These are phyloP conservation scores for Indicator maculatus DNA, from an alignment of 2,113 vertebrate species.

Conservation along the genomic window DNA sequence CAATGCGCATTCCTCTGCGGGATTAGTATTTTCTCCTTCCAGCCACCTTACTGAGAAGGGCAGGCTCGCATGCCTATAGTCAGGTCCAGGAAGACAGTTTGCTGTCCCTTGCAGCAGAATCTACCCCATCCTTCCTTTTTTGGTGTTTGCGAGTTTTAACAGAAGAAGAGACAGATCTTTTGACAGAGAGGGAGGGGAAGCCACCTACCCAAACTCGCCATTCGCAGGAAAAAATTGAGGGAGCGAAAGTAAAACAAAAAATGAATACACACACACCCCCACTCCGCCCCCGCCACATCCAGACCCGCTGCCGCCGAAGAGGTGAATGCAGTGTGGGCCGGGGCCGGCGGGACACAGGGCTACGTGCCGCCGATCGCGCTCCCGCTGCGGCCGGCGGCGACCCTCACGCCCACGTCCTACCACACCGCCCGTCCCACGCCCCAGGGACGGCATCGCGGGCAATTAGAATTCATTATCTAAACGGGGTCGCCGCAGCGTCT, in stretches of 20 bases:
- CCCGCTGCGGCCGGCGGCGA: neutral
- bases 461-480: conserved; percentile 62
- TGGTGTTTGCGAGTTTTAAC: neutral
- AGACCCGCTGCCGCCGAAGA: neutral
- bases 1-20: neutral
- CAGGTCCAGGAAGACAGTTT: neutral
- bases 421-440: neutral
- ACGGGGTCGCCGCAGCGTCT: conserved; percentile 57
- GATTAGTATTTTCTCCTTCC: neutral
- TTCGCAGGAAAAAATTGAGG: neutral
- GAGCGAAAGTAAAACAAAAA: neutral
- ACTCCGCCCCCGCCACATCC: no score
- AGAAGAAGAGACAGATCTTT: neutral
- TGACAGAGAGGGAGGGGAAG: neutral
- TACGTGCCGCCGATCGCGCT: neutral
- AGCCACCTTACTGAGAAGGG: neutral
- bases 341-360: no score
- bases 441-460: conserved; percentile 33
- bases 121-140: neutral
- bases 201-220: neutral
- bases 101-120: neutral
- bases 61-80: neutral
- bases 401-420: neutral
- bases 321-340: neutral
- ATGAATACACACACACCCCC: accelerated